Evolutionary conservation across 2,113 vertebrate species (phyloP).

Genomic region (Tretioscincus oriximinensis): DNA sequence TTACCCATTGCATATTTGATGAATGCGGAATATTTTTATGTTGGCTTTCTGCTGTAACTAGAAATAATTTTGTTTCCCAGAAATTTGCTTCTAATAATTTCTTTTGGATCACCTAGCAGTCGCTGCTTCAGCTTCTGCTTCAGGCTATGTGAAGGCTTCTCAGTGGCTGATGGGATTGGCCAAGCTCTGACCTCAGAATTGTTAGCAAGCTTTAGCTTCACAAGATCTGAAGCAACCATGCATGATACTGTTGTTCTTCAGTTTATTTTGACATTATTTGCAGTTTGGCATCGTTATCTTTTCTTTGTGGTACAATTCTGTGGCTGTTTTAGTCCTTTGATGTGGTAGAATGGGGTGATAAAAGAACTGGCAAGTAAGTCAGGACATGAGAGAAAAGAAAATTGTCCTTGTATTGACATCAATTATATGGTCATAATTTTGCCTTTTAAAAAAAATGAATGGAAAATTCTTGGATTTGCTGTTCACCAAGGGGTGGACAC

Average conservation of each 20-base stretch:
- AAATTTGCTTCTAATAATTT: not conserved
- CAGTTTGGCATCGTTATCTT: not conserved
- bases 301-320: not conserved
- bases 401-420: too few species aligned
- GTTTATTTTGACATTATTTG: slow-evolving; percentile 6
- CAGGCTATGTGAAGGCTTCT: slow-evolving; percentile 16
- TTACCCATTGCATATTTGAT: too few species aligned
- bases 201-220: not conserved
- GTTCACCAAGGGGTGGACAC: too few species aligned
- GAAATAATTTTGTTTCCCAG: slow-evolving; percentile 7
- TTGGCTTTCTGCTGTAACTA: not conserved
- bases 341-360: too few species aligned
- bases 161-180: slow-evolving; percentile 11
- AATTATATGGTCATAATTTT: too few species aligned
- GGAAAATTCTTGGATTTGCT: too few species aligned
- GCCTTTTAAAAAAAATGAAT: too few species aligned
- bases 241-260: not conserved
- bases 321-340: not conserved
- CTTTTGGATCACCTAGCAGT: slow-evolving; percentile 18
- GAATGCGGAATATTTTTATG: not conserved
- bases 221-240: slow-evolving; percentile 5
- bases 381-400: too few species aligned
- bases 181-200: slow-evolving; percentile 1
- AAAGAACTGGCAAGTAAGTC: too few species aligned
- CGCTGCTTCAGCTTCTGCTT: not conserved